A percentile compares a stretch with the other conserved stretches of the same genome.
These are phyloP conservation scores for Microcebus griseorufus DNA, from an alignment of 2,113 vertebrate genomes.

Conservation along the genomic window DNA sequence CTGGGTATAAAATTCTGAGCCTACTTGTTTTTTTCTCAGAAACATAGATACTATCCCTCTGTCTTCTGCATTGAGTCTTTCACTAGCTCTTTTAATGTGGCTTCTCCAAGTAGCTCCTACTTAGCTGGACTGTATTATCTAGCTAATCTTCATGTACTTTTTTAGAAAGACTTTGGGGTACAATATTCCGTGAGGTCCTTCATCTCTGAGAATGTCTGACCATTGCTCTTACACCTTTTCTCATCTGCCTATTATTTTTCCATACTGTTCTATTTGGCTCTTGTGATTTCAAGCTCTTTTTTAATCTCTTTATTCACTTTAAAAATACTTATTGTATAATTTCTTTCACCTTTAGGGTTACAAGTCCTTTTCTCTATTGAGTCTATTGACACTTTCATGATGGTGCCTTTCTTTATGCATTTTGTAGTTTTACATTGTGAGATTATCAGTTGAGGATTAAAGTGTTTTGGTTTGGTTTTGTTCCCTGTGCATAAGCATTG, in stretches of 20 bases:
- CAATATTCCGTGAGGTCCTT: neutral
- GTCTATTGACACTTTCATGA: neutral
- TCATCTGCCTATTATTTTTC: neutral
- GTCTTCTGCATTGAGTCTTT: neutral
- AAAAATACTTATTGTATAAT: neutral
- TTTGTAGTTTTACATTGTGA: neutral
- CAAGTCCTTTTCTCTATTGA: neutral
- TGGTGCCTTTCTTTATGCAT: neutral
- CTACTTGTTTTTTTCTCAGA: neutral
- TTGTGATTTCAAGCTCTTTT: neutral
- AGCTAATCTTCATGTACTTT: neutral
- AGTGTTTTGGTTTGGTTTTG: neutral
- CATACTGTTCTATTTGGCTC: neutral
- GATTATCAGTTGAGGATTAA: too few species aligned
- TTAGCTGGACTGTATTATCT: neutral
- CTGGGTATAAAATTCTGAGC: neutral
- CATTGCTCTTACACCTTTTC: neutral
- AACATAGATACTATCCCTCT: too few species aligned
- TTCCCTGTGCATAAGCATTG: neutral
- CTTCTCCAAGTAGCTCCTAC: rapidly evolving
- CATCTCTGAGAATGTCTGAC: neutral
- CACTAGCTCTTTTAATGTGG: neutral
- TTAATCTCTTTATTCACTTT: neutral
- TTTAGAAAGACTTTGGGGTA: neutral
- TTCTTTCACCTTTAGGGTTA: neutral